Percentiles rank a stretch among this genome's conserved stretches.
Evolutionary conservation across 1,140 invertebrate genomes (phyloP).

Genomic region (Spodoptera litura): DNA sequence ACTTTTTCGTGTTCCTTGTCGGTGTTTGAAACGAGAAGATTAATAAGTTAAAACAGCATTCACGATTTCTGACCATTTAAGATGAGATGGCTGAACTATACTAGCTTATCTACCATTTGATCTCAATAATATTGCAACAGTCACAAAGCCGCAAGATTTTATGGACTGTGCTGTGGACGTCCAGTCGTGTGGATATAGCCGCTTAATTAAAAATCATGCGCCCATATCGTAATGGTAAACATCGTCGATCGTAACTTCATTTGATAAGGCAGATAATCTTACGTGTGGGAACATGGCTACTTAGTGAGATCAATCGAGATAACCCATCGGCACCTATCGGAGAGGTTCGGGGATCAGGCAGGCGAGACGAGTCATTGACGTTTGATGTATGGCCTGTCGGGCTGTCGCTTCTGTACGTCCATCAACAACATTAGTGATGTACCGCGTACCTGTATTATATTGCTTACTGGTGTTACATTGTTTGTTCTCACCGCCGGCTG

Average conservation of each 20-base stretch:
- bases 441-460: slow-evolving; percentile 8
- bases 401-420: slow-evolving; percentile 66
- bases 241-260: slow-evolving; percentile 16
- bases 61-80: too few species aligned
- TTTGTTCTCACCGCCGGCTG: slow-evolving; percentile 34
- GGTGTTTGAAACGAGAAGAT: too few species aligned
- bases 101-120: neutral
- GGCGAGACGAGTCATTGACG: slow-evolving; percentile 50
- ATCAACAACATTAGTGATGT: slow-evolving; percentile 49
- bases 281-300: slow-evolving; percentile 33
- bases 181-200: slow-evolving; percentile 4
- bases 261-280: slow-evolving; percentile 29
- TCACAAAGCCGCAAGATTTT: neutral
- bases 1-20: neutral
- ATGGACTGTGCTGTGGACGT: neutral
- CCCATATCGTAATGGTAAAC: slow-evolving; percentile 24
- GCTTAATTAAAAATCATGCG: slow-evolving; percentile 29
- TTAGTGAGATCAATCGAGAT: slow-evolving; percentile 63
- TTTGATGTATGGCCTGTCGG: slow-evolving; percentile 73
- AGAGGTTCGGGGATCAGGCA: slow-evolving; percentile 50
- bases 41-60: too few species aligned
- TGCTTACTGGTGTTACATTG: slow-evolving; percentile 11
- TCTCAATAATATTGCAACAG: neutral
- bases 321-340: slow-evolving; percentile 49
- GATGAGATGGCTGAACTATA: too few species aligned